Conservation (phyloP, 2,888 invertebrate genomes). For the Idaea dimidiata region DNA sequence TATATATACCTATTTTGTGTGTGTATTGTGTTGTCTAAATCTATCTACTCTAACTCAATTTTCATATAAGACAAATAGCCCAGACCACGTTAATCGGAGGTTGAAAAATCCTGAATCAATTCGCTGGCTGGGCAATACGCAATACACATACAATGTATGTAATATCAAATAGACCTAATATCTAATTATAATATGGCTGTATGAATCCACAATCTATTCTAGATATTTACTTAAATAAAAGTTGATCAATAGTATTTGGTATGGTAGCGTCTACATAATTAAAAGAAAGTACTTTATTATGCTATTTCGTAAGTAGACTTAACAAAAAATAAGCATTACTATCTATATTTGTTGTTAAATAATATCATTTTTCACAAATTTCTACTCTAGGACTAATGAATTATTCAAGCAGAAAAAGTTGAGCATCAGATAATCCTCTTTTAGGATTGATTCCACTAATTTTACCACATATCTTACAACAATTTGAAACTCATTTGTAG, state of each 20-base stretch:
- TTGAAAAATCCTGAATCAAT: not conserved
- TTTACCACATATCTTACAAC: slow-evolving; percentile 54
- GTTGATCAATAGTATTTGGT: slow-evolving; percentile 17
- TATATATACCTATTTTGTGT: not conserved
- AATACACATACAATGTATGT: not conserved
- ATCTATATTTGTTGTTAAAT: slow-evolving; percentile 32
- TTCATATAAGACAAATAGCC: not conserved
- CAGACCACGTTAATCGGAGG: not conserved
- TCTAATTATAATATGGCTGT: not conserved
- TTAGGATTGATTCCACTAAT: slow-evolving; percentile 56
- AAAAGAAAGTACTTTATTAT: slow-evolving; percentile 51
- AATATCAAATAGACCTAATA: not conserved
- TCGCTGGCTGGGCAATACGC: not conserved
- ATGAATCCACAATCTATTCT: not conserved
- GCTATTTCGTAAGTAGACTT: slow-evolving; percentile 44
- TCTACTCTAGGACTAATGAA: slow-evolving; percentile 51
- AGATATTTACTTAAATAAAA: slow-evolving; percentile 6
- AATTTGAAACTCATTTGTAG: slow-evolving; percentile 55
- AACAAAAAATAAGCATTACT: slow-evolving; percentile 58
- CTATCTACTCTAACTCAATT: not conserved
- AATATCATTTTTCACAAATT: slow-evolving; percentile 42
- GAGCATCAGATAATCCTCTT: slow-evolving; percentile 68
- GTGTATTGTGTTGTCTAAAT: not conserved
- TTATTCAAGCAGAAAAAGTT: slow-evolving; percentile 67
- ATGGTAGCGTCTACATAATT: slow-evolving; percentile 50